Base-by-base conservation (phyloP, 2,113 vertebrate species). In the Cynopterus brachyotis region DNA sequence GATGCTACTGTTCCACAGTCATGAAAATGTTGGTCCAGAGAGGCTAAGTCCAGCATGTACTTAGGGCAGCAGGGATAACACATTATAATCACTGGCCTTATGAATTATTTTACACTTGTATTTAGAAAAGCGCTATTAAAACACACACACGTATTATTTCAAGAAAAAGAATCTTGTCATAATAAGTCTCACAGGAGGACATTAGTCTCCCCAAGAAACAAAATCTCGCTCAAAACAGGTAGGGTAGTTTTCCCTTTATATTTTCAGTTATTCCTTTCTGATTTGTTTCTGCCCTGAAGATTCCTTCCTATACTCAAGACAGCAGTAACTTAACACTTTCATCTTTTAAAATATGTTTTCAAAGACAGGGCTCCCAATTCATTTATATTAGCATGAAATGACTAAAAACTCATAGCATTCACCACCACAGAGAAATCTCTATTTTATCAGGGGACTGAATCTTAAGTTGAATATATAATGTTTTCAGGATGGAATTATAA, bases 61-160 rank as follows among this genome's bases (percentile, higher is more conserved):
- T 26, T 22, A 45, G 11, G 22, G 45, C 35, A 30, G 26, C 5
- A 83, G 78, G 69, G 45, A 8, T 2, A 28, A 45, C 2, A 7
- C 15, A 32, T 20, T 62, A 10, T 81, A 42, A 60, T 40, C 60
- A 26, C 4, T 22, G 30, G 45, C 16, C 35, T 73, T 55, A 53
- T 9, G 47, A 79, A 13, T 92, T 81, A 73, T 24, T 81, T 85
- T 70, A 60, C 47, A 75, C 40, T 85, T 81, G 47, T 93, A 17
- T 76, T 73, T 85, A 85, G 50, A 64, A n/a, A 81, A 79, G 32
- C 72, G 62, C 89, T 84, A 47, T 32, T n/a, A 64, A 53, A 91
- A 59, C 32, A 64, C 22, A 53, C n/a, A 75, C 12, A 30, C 6
- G 17, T 79, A 37, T 37, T 85, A 76, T 35, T 89, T 87, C 35